Conservation (phyloP, 2,888 invertebrate species). For the Andrena bucephala region DNA sequence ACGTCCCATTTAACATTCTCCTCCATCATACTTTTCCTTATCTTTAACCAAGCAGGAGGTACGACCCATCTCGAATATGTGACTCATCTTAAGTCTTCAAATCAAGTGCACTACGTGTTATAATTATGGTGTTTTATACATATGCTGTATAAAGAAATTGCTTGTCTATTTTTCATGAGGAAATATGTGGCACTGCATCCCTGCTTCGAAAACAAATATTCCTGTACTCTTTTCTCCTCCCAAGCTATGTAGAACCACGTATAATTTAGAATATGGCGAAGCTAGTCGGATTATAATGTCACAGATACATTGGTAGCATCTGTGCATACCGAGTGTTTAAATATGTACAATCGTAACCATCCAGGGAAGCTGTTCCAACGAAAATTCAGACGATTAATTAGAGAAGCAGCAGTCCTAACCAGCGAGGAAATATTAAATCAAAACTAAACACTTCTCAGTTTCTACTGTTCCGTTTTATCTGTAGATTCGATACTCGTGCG, state of each 20-base stretch:
- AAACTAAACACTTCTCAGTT: background rate
- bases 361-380: background rate
- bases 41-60: no score
- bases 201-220: no score
- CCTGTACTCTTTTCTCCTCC: no score
- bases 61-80: no score
- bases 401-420: conserved; percentile 1
- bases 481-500: no score
- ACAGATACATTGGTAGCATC: background rate
- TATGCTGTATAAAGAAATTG: no score
- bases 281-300: conserved; percentile 6
- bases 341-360: conserved; percentile 2
- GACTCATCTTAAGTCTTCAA: no score
- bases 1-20: no score
- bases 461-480: background rate
- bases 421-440: background rate
- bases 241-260: background rate
- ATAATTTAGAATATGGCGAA: background rate
- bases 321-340: conserved; percentile 6
- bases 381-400: conserved; percentile 7
- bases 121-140: no score
- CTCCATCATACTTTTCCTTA: no score
- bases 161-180: background rate
- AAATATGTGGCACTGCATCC: background rate
- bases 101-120: no score